phyloP scores from a whole-genome alignment of 2,888 invertebrate genomes.

The Thereva nobilitata region DNA sequence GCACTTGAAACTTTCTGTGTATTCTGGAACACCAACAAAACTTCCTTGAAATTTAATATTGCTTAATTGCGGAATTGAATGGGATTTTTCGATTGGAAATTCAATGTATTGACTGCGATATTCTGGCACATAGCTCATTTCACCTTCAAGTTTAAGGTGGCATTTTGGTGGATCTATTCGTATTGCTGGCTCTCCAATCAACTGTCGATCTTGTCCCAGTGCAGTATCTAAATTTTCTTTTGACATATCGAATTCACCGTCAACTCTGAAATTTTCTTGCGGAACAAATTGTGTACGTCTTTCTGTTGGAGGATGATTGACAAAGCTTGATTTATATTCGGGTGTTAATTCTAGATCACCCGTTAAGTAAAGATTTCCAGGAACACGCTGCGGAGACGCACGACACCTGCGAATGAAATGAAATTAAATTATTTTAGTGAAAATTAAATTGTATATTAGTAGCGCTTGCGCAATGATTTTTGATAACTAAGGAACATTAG shows the following conservation, averaged over 20 bases:
- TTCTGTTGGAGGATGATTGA: conserved; percentile 53
- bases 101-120: conserved; percentile 54
- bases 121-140: conserved; percentile 51
- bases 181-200: not conserved
- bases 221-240: conserved; percentile 4
- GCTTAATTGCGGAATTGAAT: conserved; percentile 57
- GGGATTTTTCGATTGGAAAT: conserved; percentile 54
- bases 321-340: conserved; percentile 51
- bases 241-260: conserved; percentile 14
- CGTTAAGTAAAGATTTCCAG: conserved; percentile 50
- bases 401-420: conserved; percentile 48
- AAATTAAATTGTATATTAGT: no score
- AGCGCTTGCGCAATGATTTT: no score
- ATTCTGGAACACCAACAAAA: conserved; percentile 54
- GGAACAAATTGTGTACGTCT: conserved; percentile 42
- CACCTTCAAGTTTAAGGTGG: conserved; percentile 45
- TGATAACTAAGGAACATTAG: no score
- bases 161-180: conserved; percentile 47
- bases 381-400: conserved; percentile 50
- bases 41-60: conserved; percentile 55
- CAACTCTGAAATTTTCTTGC: conserved; percentile 19
- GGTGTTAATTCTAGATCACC: conserved; percentile 49
- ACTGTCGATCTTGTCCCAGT: not conserved
- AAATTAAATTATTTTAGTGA: not conserved
- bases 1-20: conserved; percentile 55